Base-by-base conservation (phyloP, 2,797 vertebrate species). In the Acestrorhynchus altus region DNA sequence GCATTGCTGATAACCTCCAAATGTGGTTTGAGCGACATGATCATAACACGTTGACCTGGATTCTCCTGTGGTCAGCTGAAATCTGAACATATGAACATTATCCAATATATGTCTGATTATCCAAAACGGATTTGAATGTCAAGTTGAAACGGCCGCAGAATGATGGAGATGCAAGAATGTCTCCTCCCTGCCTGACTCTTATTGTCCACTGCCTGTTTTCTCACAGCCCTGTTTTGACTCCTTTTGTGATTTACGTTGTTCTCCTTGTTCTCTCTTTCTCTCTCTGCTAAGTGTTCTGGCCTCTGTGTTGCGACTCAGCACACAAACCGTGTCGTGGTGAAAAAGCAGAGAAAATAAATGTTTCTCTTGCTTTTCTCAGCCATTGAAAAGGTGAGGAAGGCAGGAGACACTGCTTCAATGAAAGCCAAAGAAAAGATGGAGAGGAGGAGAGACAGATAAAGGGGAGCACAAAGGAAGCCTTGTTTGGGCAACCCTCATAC, bases 361-460 rank as follows among this genome's bases (percentile, higher is more conserved):
- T 60, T 51, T 80, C 79, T 73, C 61, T 83, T 84, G 69, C 87
- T 66, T 63, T 49, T 81, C 44, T 63, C 28, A 83, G 52, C 81
- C 20, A 40, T 77, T 75, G 64, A 57, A 88, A 87, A 76, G 80
- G 86, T 84, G 74, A 88, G 83, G 88, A 89, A 87, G 87, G 84
- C 77, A 76, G 86, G 83, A 88, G 85, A 85, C 86, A 85, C 74
- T 71, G 80, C 22, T 71, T 79, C 80, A 59, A 78, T 85, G 77
- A 84, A 87, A 83, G 70, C 84, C 84, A 66, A 57, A 40, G 61
- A 81, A 63, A 89, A 87, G 59, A 73, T 54, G 70, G 84, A 84
- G 82, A 84, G 83, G 85, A 87, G 89, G 87, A 89, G 86, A 90
- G 85, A 76, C 70, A 76, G 85, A 90, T 86, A 88, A 88, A 89